Percentiles rank a stretch among this genome's conserved stretches.
Conservation (phyloP, 1,140 invertebrate genomes). For the Drosophila nigrodunni region DNA sequence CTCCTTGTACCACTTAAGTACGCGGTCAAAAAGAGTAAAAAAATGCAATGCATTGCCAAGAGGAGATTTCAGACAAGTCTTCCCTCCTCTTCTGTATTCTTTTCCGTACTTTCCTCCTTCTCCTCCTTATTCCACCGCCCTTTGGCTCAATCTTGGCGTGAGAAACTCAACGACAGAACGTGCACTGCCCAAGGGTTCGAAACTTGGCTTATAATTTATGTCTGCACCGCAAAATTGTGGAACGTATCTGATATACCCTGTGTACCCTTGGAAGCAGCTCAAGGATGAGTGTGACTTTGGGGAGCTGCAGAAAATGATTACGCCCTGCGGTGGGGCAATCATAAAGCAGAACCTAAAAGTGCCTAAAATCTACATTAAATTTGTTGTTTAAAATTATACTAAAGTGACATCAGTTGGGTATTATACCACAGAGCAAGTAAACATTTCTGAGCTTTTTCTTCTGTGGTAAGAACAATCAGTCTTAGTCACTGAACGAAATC, state of each 20-base stretch:
- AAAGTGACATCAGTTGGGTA: slow-evolving; percentile 15
- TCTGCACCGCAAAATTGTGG: slow-evolving; percentile 54
- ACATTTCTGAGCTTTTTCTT: background rate
- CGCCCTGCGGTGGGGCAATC: slow-evolving; percentile 47
- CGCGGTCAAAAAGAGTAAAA: background rate
- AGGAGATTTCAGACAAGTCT: slow-evolving; percentile 50
- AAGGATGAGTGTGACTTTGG: slow-evolving; percentile 76
- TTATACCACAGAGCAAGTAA: slow-evolving; percentile 3
- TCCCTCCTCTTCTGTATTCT: background rate
- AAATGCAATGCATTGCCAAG: slow-evolving; percentile 44
- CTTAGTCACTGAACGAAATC: slow-evolving; percentile 34
- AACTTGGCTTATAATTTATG: slow-evolving; percentile 74
- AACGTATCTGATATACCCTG: slow-evolving; percentile 35
- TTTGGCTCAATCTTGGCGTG: slow-evolving; percentile 41
- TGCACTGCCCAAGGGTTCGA: slow-evolving; percentile 71
- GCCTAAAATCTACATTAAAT: background rate
- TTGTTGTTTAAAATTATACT: background rate
- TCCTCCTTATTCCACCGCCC: background rate
- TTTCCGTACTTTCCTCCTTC: background rate
- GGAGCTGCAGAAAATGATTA: slow-evolving; percentile 64
- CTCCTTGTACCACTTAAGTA: too few species aligned
- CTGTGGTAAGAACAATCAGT: slow-evolving; percentile 21
- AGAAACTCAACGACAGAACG: slow-evolving; percentile 68
- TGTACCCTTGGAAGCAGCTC: slow-evolving; percentile 48
- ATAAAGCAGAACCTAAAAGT: background rate